Evolutionary conservation across 2,113 vertebrate genomes (phyloP), one percentile per base, ranked within the genome.

Genomic region (Aldabrachelys gigantea): DNA sequence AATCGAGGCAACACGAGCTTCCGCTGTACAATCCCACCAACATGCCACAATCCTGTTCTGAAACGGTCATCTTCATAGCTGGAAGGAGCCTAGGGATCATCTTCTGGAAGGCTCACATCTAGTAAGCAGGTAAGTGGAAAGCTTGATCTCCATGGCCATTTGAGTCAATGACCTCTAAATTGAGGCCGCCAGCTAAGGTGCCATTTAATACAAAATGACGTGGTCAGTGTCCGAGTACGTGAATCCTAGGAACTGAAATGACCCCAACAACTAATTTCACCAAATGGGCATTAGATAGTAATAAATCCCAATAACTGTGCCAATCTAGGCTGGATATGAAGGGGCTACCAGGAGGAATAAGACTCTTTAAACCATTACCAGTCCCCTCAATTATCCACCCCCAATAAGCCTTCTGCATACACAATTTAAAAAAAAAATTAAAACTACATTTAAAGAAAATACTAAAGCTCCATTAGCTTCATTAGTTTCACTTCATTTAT

Each of bases 401-500:
- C 16, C 79, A 89, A 79, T 53, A 19, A 87, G 69, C 4, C 24
- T 56, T 47, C 31, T 87, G 87, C 50, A 38, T 22, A 90, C 87
- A 52, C 3, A 6, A 3, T 29, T 47, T 11, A 1, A 9, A 52
- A 52, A 75, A 44, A 38, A 72, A 80, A 41, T 41, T 25, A 25
- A 79, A 88, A 81, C 81, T 85, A 59, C 69, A 81, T 47, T 59
- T 56, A 89, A 92, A 92, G 79, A 88, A 95, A 92, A 76, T 25
- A 85, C 22, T 86, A 89, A 89, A 84, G 14, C 38, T 90, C 17
- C 49, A 59, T 90, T 52, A 91, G 44, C n/a, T 69, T 94, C 59
- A 94, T 69, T 87, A 95, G 65, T 52, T 89, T 84, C 38, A 80
- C 31, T 84, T 62, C 52, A 89, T 83, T 93, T 97, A 92, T 94